phyloP scores from a whole-genome alignment of 2,888 invertebrate genomes.

The Xanthia togata region DNA sequence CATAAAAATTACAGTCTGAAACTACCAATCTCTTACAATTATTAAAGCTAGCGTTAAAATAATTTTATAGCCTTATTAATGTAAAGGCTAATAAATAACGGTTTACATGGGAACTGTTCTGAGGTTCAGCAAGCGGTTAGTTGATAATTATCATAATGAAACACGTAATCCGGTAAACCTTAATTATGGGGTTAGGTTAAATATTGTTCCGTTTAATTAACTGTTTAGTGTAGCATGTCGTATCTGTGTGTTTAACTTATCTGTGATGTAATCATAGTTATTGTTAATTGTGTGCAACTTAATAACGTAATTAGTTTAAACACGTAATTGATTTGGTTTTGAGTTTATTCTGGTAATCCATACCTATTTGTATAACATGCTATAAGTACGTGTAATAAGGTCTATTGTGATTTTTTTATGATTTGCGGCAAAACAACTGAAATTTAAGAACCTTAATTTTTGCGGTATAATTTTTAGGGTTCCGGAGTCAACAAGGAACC shows the following conservation, averaged over 20 bases:
- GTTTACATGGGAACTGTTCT: constrained; percentile 37
- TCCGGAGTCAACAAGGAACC: too few species aligned
- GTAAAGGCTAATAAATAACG: constrained; percentile 42
- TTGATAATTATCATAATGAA: constrained; percentile 57
- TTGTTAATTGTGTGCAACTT: constrained; percentile 22
- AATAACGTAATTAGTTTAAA: neutral
- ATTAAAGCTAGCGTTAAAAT: constrained; percentile 29
- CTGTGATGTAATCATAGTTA: constrained; percentile 25
- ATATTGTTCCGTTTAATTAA: constrained; percentile 47
- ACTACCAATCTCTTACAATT: constrained; percentile 15
- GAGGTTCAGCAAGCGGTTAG: constrained; percentile 49
- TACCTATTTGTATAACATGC: neutral
- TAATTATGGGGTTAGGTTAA: constrained; percentile 55
- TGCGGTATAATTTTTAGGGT: too few species aligned
- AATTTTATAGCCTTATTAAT: constrained; percentile 29
- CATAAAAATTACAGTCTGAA: constrained; percentile 28
- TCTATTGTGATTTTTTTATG: too few species aligned
- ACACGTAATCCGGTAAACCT: constrained; percentile 55
- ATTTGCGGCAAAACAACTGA: too few species aligned
- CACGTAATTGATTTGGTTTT: constrained; percentile 8
- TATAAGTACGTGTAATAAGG: neutral
- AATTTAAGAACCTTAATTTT: too few species aligned
- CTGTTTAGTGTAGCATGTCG: constrained; percentile 24
- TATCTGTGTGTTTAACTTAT: constrained; percentile 38
- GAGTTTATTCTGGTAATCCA: neutral